Conservation (phyloP, 2,888 invertebrate species). For the Aelia acuminata region DNA sequence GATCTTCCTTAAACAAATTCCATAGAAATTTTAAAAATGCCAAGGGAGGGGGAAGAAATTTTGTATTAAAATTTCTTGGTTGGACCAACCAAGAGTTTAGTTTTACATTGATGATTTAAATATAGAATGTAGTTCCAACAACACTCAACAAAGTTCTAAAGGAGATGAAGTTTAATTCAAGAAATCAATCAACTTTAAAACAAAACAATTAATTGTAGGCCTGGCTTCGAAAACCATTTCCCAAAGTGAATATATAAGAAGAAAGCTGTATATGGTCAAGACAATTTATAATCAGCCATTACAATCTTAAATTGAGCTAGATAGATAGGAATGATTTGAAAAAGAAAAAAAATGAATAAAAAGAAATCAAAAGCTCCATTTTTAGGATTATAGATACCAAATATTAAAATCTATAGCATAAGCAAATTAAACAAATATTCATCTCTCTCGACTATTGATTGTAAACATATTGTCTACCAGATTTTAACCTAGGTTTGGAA, state of each 20-base stretch:
- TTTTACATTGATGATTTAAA: neutral
- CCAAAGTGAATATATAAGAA: neutral
- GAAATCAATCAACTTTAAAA: neutral
- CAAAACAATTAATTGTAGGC: neutral
- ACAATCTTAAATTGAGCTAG: neutral
- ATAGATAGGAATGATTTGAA: neutral
- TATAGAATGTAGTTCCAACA: neutral
- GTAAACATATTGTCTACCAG: constrained; percentile 53
- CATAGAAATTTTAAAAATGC: too few species aligned
- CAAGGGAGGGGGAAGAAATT: too few species aligned
- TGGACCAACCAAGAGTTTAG: neutral
- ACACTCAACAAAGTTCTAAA: neutral
- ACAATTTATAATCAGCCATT: neutral
- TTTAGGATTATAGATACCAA: neutral
- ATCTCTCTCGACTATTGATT: neutral
- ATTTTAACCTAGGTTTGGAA: constrained; percentile 62
- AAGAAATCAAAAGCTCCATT: neutral
- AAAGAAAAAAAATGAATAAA: neutral
- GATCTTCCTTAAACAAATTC: too few species aligned
- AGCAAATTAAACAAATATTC: neutral
- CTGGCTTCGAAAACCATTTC: neutral
- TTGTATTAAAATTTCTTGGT: neutral
- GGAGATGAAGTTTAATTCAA: neutral
- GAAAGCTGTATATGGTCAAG: neutral
- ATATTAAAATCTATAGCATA: neutral